These are phyloP conservation scores for Branchipolynoe longqiensis DNA, from an alignment of 2,888 invertebrate genomes.

Conservation along the genomic window DNA sequence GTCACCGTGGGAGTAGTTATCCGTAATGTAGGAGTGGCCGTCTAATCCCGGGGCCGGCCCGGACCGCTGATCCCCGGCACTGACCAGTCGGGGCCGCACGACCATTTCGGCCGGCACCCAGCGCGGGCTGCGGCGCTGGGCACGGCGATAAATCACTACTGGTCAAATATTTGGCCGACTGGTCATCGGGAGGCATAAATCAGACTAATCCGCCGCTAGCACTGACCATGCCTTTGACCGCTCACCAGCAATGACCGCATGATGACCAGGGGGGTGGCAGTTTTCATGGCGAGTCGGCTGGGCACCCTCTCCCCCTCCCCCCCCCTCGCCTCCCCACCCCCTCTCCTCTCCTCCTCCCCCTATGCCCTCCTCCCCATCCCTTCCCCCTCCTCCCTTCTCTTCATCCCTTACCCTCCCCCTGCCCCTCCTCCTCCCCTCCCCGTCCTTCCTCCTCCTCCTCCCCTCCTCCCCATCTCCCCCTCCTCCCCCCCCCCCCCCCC, in stretches of 20 bases:
- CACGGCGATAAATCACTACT: constrained; percentile 45
- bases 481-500: no score
- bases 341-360: no score
- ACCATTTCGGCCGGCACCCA: constrained; percentile 36
- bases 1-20: constrained; percentile 56
- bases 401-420: no score
- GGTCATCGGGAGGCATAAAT: constrained; percentile 51
- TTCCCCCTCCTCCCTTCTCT: no score
- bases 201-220: constrained; percentile 42
- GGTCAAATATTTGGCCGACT: constrained; percentile 52
- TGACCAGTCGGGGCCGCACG: not conserved
- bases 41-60: constrained; percentile 24
- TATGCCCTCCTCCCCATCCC: no score
- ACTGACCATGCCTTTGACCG: constrained; percentile 26
- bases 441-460: no score
- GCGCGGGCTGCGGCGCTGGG: not conserved
- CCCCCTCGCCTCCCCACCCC: no score
- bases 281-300: constrained; percentile 7
- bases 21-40: constrained; percentile 53
- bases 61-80: not conserved
- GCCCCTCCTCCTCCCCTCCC: no score
- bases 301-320: no score
- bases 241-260: constrained; percentile 31
- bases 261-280: constrained; percentile 5
- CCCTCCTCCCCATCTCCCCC: no score